Conservation (phyloP, 35 echinoderm and acorn worm species). For the Lytechinus pictus region DNA sequence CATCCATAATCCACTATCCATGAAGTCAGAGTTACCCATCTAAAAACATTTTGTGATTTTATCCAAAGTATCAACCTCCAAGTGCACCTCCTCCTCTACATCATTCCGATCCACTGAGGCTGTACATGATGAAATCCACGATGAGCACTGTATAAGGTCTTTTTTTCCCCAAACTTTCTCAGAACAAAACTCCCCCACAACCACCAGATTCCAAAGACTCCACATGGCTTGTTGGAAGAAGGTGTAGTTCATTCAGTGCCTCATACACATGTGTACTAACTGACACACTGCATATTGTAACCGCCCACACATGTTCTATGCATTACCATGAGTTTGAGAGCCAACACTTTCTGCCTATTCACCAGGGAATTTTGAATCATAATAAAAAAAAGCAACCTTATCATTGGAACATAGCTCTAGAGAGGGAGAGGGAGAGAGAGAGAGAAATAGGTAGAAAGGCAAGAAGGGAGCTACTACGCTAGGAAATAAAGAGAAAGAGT, state of each 20-base stretch:
- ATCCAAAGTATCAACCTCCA: background rate
- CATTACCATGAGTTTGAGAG: background rate
- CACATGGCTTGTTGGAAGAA: too few species aligned
- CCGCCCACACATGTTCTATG: background rate
- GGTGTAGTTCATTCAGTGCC: too few species aligned
- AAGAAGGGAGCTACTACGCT: too few species aligned
- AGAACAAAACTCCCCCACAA: background rate
- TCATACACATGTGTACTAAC: background rate
- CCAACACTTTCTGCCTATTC: background rate
- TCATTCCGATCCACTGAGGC: background rate
- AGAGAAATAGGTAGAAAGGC: background rate
- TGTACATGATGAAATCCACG: background rate
- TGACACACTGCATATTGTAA: background rate
- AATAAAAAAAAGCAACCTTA: background rate
- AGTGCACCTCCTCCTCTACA: background rate
- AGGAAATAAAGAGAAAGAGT: too few species aligned
- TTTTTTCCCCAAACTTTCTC: background rate
- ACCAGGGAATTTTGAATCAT: background rate
- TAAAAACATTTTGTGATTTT: background rate
- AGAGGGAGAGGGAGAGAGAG: background rate
- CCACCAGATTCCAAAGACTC: too few species aligned
- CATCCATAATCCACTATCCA: too few species aligned
- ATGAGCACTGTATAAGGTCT: background rate
- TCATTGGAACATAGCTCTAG: background rate
- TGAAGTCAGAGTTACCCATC: background rate